Conservation (phyloP, 1,140 invertebrate genomes). For the Doryteuthis pealeii region DNA sequence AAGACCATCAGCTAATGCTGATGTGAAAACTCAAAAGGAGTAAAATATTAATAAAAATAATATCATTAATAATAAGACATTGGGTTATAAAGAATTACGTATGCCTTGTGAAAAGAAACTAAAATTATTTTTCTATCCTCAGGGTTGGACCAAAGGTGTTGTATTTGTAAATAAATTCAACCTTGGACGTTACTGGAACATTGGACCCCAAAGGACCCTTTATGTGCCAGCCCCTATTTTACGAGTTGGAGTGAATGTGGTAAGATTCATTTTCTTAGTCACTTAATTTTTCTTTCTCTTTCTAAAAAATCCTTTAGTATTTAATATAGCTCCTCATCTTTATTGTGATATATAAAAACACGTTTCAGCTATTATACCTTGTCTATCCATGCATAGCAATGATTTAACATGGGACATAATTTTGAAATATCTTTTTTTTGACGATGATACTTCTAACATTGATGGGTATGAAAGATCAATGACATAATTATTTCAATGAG, state of each 20-base stretch:
- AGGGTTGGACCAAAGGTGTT: constrained; percentile 63
- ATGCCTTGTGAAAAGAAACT: no score
- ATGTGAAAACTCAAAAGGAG: no score
- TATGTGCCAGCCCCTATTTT: constrained; percentile 67
- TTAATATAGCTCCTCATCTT: not conserved
- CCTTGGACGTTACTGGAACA: constrained; percentile 66
- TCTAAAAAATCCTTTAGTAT: not conserved
- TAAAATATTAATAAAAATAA: no score
- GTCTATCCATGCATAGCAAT: no score
- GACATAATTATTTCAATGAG: not conserved
- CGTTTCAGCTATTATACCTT: no score
- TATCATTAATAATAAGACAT: no score
- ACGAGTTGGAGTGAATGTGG: constrained; percentile 60
- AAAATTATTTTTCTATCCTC: constrained; percentile 24
- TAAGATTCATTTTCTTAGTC: not conserved
- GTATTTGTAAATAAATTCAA: constrained; percentile 71
- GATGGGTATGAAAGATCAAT: not conserved
- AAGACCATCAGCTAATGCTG: no score
- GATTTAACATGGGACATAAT: no score
- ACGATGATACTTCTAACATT: no score
- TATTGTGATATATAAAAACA: not conserved
- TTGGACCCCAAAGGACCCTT: constrained; percentile 66
- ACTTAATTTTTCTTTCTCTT: not conserved
- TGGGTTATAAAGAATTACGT: no score
- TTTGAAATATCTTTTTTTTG: not conserved